Evolutionary conservation across 2,888 invertebrate species (phyloP), one percentile per base, ranked within the genome.

Genomic region (Leptura quadrifasciata): DNA sequence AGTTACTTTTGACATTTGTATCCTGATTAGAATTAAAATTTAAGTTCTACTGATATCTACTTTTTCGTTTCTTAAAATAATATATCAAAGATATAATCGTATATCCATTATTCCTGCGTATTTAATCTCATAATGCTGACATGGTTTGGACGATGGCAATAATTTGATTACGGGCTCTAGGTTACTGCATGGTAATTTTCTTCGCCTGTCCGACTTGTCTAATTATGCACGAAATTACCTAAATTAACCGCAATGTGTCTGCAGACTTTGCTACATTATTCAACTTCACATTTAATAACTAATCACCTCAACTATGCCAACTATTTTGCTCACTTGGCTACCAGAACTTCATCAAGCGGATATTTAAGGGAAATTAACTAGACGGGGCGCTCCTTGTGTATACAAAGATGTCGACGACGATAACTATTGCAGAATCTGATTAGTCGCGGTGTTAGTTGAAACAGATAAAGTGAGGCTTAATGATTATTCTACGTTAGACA

Each of bases 251-350:
- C 21, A 65, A 27, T 52, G 52, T 24, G 20, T 21, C 65, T 63
- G 27, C 35, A 63, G 20, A 63, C 63, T 63, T 63, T 63, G 63
- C 47, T 63, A 39, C 35, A 63, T 20, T 39, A 27, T 39, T 35
- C 61, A 31, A 39, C 39, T 5, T 65, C 65, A 10, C 65, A 65
- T 65, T 65, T 69, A 58, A 58, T 58, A 31, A 58, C 58, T 57
- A 69, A 69, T 69, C 39, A 69, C 27, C 58, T 18, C 35, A 58
- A 69, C 57, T 69, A 69, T 69, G 69, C 69, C 69, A 58, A 39
- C 58, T 24, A 69, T 69, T 58, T 21, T 55, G 21, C 58, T 58
- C 35, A 58, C 21, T 39, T 39, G 20, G 39, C 57, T 69, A 55
- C 39, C 69, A 58, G 39, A 58, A 69, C 55, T 69, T 58, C 20